Base-by-base conservation (phyloP, 2,113 vertebrate species). In the Sardina pilchardus region DNA sequence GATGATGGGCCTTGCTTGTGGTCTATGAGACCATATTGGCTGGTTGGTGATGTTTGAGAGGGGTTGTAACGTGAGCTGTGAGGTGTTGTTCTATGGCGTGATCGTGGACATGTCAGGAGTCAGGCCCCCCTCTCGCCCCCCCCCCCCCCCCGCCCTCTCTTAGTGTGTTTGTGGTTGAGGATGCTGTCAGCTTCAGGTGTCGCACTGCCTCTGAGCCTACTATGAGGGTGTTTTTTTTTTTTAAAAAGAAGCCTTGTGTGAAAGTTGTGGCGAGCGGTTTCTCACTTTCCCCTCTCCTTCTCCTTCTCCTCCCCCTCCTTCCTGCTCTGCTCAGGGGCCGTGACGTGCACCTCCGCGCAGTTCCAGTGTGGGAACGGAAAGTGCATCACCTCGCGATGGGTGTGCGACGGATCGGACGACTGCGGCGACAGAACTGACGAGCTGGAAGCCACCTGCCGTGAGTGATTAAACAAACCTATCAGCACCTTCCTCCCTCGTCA, bases 361-460 rank as follows among this genome's bases (percentile, higher is more conserved):
- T 95, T 98, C 81, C 92, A 56, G 26, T 98, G 97, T 59, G 88
- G 36, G 0, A 95, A 96, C 0, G 95, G 95, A 10, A 90, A 86
- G 1, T 98, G 97, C 85, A 90, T 98, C 86, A 91, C 95, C 12
- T 87, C 42, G 44, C 93, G 86, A 17, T 98, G 97, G 97, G 89
- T 96, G 1, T 98, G 97, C 16, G 97, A 98, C 4, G 95, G 94
- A 6, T 81, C 0, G 0, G 59, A 96, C 0, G 97, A 98, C 59
- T 98, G 97, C 82, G 87, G 82, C 0, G 97, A 98, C 0, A 93
- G 92, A 48, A 95, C 94, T 0, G 97, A 98, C 0, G 97, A 98
- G 86, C 91, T 92, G 0, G 75, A 43, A 0, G 90, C 89, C 30
- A 91, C 90, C 0, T 98, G 97, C 63, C 86, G 97, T 98, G 88